These are phyloP conservation scores for Bungarus multicinctus DNA, from an alignment of 2,113 vertebrate species.

Conservation along the genomic window DNA sequence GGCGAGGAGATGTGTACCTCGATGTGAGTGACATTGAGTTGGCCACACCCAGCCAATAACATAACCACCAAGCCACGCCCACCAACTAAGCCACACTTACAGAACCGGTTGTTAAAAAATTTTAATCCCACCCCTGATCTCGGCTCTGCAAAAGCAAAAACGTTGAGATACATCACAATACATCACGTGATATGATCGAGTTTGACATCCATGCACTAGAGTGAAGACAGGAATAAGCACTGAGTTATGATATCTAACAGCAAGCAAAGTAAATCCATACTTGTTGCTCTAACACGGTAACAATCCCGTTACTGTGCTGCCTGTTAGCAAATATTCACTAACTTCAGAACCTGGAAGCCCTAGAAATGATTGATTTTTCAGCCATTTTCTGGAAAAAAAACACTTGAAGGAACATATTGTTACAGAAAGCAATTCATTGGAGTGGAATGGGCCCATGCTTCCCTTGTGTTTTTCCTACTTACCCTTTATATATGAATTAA, in stretches of 20 bases:
- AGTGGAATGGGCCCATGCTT: not conserved
- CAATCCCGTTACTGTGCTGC: not conserved
- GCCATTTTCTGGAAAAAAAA: not conserved
- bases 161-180: too few relatives aligned
- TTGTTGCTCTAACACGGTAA: not conserved
- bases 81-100: too few relatives aligned
- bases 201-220: not conserved
- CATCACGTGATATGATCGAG: too few relatives aligned
- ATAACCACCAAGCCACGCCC: too few relatives aligned
- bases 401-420: not conserved
- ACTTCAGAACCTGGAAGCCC: not conserved
- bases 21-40: too few relatives aligned
- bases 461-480: not conserved
- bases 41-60: too few relatives aligned
- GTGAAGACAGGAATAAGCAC: not conserved
- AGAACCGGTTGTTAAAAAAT: too few relatives aligned
- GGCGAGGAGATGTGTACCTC: too few relatives aligned
- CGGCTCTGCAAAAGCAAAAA: too few relatives aligned
- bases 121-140: too few relatives aligned
- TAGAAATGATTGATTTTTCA: not conserved
- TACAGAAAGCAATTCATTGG: not conserved
- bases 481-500: constrained; percentile 31
- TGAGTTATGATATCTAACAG: not conserved
- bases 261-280: not conserved
- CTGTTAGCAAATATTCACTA: not conserved